Conservation (phyloP, 2,888 invertebrate species). For the Cerceris ruficornis region DNA sequence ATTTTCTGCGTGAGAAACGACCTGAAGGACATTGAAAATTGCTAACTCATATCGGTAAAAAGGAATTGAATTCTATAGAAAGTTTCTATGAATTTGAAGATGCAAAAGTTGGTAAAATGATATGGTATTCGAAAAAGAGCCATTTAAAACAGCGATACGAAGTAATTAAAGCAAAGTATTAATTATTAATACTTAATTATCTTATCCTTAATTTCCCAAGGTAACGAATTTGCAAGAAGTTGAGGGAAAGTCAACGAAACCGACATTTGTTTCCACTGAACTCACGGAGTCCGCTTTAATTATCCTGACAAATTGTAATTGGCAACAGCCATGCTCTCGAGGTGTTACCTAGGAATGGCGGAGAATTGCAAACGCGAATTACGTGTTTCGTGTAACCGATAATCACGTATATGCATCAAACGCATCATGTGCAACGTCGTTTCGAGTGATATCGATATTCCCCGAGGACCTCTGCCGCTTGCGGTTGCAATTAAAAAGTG, state of each 20-base stretch:
- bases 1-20: too few relatives aligned
- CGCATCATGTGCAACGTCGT: too few relatives aligned
- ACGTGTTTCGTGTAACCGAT: slow-evolving; percentile 14
- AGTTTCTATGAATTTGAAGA: too few relatives aligned
- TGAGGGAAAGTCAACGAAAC: slow-evolving; percentile 34
- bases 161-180: background rate
- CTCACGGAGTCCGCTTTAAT: slow-evolving; percentile 35
- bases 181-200: too few relatives aligned
- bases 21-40: too few relatives aligned
- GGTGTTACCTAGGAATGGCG: background rate
- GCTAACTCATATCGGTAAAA: too few relatives aligned
- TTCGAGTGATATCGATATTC: too few relatives aligned
- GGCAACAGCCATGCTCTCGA: background rate
- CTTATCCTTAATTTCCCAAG: too few relatives aligned
- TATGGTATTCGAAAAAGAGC: background rate
- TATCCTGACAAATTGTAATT: slow-evolving; percentile 44
- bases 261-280: slow-evolving; percentile 43
- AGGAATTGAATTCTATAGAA: too few relatives aligned
- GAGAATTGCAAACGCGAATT: slow-evolving; percentile 28
- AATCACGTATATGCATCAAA: slow-evolving; percentile 8
- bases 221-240: slow-evolving; percentile 17
- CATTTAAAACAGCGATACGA: background rate
- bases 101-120: too few relatives aligned
- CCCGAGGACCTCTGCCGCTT: too few relatives aligned
- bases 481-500: too few relatives aligned